A percentile compares a stretch with the other conserved stretches of the same genome.
These are phyloP conservation scores for Gallinago stenura DNA, from an alignment of 2,797 vertebrate genomes.

Conservation along the genomic window DNA sequence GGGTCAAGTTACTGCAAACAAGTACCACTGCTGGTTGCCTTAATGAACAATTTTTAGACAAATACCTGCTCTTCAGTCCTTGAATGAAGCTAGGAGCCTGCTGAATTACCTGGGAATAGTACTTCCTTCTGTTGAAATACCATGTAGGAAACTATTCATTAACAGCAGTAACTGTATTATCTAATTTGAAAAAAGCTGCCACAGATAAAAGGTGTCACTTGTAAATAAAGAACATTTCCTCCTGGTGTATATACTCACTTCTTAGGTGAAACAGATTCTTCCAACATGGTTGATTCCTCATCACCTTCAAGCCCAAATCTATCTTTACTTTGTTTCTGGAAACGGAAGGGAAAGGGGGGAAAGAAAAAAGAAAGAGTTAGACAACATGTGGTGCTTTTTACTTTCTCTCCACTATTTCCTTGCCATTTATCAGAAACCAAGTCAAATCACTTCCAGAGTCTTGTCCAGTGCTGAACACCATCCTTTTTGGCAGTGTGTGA, in stretches of 20 bases:
- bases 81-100: neutral
- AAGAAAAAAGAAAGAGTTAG: neutral
- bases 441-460: neutral
- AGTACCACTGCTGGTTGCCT: neutral
- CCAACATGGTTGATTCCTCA: slow-evolving; percentile 97
- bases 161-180: neutral
- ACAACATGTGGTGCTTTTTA: neutral
- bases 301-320: slow-evolving; percentile 97
- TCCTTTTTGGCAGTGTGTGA: neutral
- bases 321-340: slow-evolving; percentile 98
- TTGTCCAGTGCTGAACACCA: neutral
- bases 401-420: neutral
- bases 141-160: neutral
- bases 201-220: neutral
- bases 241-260: slow-evolving; percentile 82
- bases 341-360: too few species aligned
- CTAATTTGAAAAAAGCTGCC: neutral
- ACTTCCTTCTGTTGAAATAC: neutral
- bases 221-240: neutral
- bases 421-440: neutral
- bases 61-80: neutral
- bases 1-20: neutral
- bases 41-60: neutral
- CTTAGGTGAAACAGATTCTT: slow-evolving; percentile 97
- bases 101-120: neutral